phyloP scores from a whole-genome alignment of 1,140 invertebrate species.

The Platyscapa corneri region DNA sequence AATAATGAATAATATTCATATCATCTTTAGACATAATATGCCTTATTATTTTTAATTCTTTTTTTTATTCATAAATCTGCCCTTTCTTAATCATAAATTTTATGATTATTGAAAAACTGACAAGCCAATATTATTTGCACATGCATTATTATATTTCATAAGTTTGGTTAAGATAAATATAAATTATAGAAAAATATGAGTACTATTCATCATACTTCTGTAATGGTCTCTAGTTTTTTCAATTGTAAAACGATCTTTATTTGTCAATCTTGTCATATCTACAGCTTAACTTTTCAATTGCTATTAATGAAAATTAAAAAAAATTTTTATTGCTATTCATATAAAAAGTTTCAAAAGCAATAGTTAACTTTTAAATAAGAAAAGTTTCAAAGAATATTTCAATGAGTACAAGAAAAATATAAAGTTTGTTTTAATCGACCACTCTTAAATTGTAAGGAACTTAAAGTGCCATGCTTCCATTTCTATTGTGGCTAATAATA shows the following conservation, averaged over 20 bases:
- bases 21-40: too few relatives aligned
- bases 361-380: constrained; percentile 21
- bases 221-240: too few relatives aligned
- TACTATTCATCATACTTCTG: too few relatives aligned
- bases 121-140: too few relatives aligned
- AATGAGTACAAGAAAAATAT: neutral
- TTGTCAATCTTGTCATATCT: neutral
- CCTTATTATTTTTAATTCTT: too few relatives aligned
- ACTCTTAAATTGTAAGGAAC: neutral
- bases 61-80: too few relatives aligned
- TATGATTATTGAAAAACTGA: too few relatives aligned
- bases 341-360: constrained; percentile 8
- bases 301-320: neutral
- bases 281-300: neutral
- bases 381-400: constrained; percentile 11
- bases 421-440: neutral
- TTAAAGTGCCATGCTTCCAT: neutral
- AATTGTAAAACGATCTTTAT: neutral
- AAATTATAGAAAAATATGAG: too few relatives aligned
- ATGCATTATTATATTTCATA: too few relatives aligned
- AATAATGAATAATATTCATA: too few relatives aligned
- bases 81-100: too few relatives aligned
- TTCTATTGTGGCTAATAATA: neutral
- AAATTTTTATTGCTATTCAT: neutral
- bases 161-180: too few relatives aligned